Evolutionary conservation across 1,140 invertebrate species (phyloP).

Genomic region (Calephelis virginiensis): DNA sequence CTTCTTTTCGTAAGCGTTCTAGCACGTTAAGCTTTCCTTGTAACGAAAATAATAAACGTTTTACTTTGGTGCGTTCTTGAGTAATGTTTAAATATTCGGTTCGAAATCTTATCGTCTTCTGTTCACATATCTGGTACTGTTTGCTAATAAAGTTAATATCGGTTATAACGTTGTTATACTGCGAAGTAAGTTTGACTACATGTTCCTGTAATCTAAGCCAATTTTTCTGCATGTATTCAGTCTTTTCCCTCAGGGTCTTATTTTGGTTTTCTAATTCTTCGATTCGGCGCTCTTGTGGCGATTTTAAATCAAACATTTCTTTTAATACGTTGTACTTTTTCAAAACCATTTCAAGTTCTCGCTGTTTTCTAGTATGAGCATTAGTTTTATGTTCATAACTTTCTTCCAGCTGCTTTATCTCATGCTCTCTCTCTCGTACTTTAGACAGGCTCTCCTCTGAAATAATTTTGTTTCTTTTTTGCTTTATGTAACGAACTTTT

Average conservation of each 20-base stretch:
- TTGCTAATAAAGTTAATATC: slow-evolving; percentile 84
- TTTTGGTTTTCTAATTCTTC: slow-evolving; percentile 82
- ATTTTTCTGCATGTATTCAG: slow-evolving; percentile 82
- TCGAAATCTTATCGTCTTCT: slow-evolving; percentile 85
- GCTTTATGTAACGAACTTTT: slow-evolving; percentile 77
- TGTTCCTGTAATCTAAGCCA: slow-evolving; percentile 87
- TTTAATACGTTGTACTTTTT: slow-evolving; percentile 80
- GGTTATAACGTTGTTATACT: slow-evolving; percentile 82
- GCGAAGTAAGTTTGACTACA: slow-evolving; percentile 82
- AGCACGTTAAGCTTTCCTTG: slow-evolving; percentile 80
- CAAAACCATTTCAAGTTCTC: slow-evolving; percentile 76
- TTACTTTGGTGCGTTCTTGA: slow-evolving; percentile 79
- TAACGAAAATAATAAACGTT: slow-evolving; percentile 79
- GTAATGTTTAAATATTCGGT: slow-evolving; percentile 80
- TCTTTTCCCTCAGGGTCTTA: slow-evolving; percentile 78
- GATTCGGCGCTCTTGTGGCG: slow-evolving; percentile 73
- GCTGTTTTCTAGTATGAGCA: slow-evolving; percentile 76
- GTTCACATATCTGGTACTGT: slow-evolving; percentile 86
- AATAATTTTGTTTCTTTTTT: slow-evolving; percentile 62
- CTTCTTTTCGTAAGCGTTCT: slow-evolving; percentile 80
- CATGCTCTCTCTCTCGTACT: slow-evolving; percentile 61
- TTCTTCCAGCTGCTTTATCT: slow-evolving; percentile 74
- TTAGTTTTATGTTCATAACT: slow-evolving; percentile 72
- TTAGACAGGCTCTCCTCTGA: slow-evolving; percentile 58
- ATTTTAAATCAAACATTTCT: slow-evolving; percentile 64